Evolutionary conservation across 2,113 vertebrate genomes (phyloP).

Genomic region (Engystomops pustulosus): DNA sequence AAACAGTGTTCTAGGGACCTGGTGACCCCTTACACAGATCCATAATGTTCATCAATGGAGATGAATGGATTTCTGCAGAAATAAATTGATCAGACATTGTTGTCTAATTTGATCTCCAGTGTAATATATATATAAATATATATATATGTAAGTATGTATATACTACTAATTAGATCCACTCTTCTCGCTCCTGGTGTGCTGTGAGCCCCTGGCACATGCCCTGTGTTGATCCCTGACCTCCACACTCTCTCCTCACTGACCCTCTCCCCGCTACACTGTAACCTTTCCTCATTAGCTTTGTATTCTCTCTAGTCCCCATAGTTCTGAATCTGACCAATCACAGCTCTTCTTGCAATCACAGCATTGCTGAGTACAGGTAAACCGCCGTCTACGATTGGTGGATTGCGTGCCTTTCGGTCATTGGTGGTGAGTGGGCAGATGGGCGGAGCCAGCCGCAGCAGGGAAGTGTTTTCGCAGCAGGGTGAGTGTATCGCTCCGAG

Average conservation of each 20-base stretch:
- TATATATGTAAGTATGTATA: too few species aligned
- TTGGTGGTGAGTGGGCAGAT: conserved; percentile 28
- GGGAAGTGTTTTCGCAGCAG: conserved; percentile 20
- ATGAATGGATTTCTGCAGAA: too few species aligned
- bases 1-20: too few species aligned
- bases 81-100: too few species aligned
- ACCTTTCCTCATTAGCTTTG: neutral
- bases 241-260: too few species aligned
- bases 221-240: neutral
- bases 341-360: neutral
- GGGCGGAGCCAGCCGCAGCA: conserved; percentile 14
- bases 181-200: too few species aligned
- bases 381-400: neutral
- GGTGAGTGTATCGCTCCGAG: conserved; percentile 23
- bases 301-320: neutral
- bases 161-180: too few species aligned
- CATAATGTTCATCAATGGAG: too few species aligned
- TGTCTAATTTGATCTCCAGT: too few species aligned
- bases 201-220: neutral
- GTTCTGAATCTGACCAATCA: neutral
- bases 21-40: too few species aligned
- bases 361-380: neutral
- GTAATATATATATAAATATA: too few species aligned
- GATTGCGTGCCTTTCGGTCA: neutral
- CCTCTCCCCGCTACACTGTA: neutral